A percentile compares a stretch with the other conserved stretches of the same genome.
These are phyloP conservation scores for Psophia crepitans DNA, from an alignment of 2,113 vertebrate species.

Conservation along the genomic window DNA sequence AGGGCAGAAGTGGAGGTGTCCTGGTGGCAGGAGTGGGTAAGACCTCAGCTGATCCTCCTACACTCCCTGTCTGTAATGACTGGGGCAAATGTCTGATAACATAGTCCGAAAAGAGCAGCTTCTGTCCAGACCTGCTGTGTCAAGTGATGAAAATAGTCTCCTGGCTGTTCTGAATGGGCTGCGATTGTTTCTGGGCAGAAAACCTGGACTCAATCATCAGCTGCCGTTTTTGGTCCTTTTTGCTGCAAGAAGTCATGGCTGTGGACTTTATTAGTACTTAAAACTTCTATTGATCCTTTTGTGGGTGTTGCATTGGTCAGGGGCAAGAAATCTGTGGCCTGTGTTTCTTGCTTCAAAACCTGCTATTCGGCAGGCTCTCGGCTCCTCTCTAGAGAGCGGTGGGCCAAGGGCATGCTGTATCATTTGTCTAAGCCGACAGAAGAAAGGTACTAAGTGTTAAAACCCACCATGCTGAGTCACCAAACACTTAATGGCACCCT, in stretches of 20 bases:
- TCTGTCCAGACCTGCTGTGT: background rate
- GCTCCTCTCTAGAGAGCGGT: background rate
- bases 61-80: background rate
- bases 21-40: background rate
- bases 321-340: background rate
- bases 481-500: constrained; percentile 34
- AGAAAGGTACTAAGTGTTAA: constrained; percentile 34
- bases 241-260: background rate
- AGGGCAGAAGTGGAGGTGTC: background rate
- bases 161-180: background rate
- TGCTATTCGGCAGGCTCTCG: background rate
- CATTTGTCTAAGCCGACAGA: background rate
- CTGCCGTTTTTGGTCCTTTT: background rate
- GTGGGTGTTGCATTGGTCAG: background rate
- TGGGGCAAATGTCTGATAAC: background rate
- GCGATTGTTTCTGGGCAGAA: background rate
- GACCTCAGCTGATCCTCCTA: background rate
- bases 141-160: background rate
- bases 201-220: background rate
- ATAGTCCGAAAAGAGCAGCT: background rate
- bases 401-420: background rate
- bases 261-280: background rate
- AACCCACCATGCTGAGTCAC: constrained; percentile 45
- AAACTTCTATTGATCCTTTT: background rate
- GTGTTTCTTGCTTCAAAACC: background rate